Evolutionary conservation across 23 tunicate genomes (phyloP).

Genomic region (Halocynthia roretzi): DNA sequence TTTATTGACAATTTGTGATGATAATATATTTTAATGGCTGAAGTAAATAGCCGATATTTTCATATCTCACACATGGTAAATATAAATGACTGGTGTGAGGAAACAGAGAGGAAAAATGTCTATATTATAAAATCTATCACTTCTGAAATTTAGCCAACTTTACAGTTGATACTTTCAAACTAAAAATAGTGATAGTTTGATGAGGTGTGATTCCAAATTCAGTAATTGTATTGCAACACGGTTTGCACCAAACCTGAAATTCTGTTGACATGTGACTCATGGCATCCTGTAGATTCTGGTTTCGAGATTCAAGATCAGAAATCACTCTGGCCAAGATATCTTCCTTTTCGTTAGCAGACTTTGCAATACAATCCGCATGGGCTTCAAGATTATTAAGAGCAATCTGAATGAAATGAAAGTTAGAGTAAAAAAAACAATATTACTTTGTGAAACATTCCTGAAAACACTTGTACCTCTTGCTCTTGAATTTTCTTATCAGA

Average conservation of each 20-base stretch:
- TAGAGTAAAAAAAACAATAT: not conserved
- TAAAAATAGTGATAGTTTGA: too few species aligned
- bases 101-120: not conserved
- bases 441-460: not conserved
- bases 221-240: not conserved
- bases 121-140: not conserved
- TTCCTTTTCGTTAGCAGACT: conserved; percentile 63
- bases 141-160: not conserved
- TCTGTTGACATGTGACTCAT: conserved; percentile 77
- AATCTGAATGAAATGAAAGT: conserved; percentile 12
- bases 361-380: conserved; percentile 38
- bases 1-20: too few species aligned
- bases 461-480: conserved; percentile 41
- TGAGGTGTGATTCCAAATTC: too few species aligned
- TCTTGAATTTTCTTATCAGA: conserved; percentile 58
- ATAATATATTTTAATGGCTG: too few species aligned
- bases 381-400: conserved; percentile 32
- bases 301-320: conserved; percentile 77
- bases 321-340: conserved; percentile 81
- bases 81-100: too few species aligned
- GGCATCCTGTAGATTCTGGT: conserved; percentile 63
- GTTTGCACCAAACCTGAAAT: conserved; percentile 41
- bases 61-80: too few species aligned
- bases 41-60: too few species aligned
- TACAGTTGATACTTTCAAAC: not conserved